Evolutionary conservation across 2,113 vertebrate species (phyloP).

Genomic region (Camelus bactrianus): DNA sequence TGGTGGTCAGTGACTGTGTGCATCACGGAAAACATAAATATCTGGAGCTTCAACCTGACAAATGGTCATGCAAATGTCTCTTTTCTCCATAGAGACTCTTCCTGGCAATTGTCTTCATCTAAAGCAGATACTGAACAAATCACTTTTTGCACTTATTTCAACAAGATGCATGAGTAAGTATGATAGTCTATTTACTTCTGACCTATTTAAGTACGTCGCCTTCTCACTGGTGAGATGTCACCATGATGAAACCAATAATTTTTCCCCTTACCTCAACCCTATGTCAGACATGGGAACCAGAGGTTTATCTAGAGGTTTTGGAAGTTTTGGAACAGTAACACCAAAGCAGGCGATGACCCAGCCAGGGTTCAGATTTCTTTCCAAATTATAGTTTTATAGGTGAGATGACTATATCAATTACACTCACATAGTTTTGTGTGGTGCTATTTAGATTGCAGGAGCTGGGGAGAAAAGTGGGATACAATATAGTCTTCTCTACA

Average conservation of each 20-base stretch:
- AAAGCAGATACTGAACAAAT: not conserved
- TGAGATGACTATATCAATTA: not conserved
- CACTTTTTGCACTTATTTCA: not conserved
- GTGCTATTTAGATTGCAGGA: not conserved
- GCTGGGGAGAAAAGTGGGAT: not conserved
- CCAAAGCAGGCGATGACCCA: conserved; percentile 87
- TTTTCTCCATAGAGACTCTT: not conserved
- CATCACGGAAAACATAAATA: not conserved
- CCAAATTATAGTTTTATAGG: not conserved
- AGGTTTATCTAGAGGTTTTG: conserved; percentile 93
- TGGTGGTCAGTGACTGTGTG: rapidly evolving
- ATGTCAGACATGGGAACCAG: conserved; percentile 77
- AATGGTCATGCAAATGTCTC: not conserved
- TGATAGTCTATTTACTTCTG: not conserved
- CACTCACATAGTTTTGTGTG: not conserved
- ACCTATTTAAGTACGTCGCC: not conserved
- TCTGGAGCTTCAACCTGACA: not conserved
- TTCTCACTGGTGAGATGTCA: not conserved
- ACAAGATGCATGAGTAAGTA: not conserved
- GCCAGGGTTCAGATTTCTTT: not conserved
- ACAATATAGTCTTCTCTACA: not conserved
- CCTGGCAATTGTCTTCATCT: not conserved
- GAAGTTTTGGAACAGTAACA: conserved; percentile 93
- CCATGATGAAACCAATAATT: not conserved
- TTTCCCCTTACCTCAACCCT: not conserved